Percentiles rank a stretch among this genome's conserved stretches.
Conservation (phyloP, 2,888 invertebrate species). For the Drosophila flavopinicola region DNA sequence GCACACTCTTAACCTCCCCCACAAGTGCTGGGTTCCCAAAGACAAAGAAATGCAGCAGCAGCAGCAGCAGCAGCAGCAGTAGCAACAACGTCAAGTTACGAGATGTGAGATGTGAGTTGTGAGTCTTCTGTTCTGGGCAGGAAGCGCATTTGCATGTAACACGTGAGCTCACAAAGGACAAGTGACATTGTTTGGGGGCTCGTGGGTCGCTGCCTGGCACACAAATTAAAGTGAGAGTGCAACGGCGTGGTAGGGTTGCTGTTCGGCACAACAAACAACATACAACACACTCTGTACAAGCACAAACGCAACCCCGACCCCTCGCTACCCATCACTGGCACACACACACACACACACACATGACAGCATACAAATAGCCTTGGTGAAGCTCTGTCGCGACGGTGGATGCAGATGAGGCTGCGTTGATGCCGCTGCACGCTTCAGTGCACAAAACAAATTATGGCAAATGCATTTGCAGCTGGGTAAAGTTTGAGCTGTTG, state of each 20-base stretch:
- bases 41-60: conserved; percentile 45
- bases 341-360: conserved; percentile 14
- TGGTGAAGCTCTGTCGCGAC: conserved; percentile 10
- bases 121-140: conserved; percentile 52
- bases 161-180: conserved; percentile 76
- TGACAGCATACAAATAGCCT: conserved; percentile 56
- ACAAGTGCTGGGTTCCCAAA: conserved; percentile 24
- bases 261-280: conserved; percentile 35
- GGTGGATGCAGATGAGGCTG: conserved; percentile 9
- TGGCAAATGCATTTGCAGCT: conserved; percentile 72
- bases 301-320: conserved; percentile 15
- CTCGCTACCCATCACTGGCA: conserved; percentile 7
- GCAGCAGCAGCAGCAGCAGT: conserved; percentile 20
- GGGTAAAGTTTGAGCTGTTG: conserved; percentile 40
- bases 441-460: conserved; percentile 74
- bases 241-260: conserved; percentile 51
- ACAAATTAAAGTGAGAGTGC: conserved; percentile 77
- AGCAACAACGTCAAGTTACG: conserved; percentile 25
- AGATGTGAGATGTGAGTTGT: conserved; percentile 52
- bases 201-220: conserved; percentile 63
- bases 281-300: conserved; percentile 22
- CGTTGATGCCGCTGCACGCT: conserved; percentile 56
- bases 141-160: conserved; percentile 77
- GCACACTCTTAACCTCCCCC: conserved; percentile 57
- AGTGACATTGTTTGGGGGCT: conserved; percentile 74